Evolutionary conservation across 1,140 invertebrate species (phyloP), one percentile per base, ranked within the genome.

Genomic region (Camponotus pennsylvanicus): DNA sequence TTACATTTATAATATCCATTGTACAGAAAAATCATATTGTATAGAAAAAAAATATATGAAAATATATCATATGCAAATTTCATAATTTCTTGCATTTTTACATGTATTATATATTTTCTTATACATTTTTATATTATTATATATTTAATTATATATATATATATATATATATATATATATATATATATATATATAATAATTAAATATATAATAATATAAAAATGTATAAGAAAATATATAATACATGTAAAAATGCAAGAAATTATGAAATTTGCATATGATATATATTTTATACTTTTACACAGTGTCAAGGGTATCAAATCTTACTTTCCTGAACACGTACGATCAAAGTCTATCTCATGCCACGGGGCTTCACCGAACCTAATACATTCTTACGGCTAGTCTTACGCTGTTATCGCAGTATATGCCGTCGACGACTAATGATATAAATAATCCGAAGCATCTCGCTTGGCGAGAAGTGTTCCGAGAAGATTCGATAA

Each of bases 331-430:
- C 27, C 49, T 70, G 64, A 40, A 3, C 5, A n/a, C 9, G 7
- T 32, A 18, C 13, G 34, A 21, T 57, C 57, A 13, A 71, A 71
- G 9, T 40, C 40, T 55, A 55, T 55, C 45, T 55, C 67, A 21
- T 82, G 15, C 27, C 67, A 57, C 18, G 27, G 7, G 27, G 3
- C 27, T 32, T 52, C 49, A 18, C 49, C 15, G 63, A 82, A 45
- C 55, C 34, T 34, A 13, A 45, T 37, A n/a, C 52, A 59, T 71
- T 82, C 79, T 82, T 82, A 73, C 13, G 52, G 66, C n/a, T 82
- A 82, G 34, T 61, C 67, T 82, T 82, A 82, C 67, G 42, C 27
- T 42, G 32, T 73, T 82, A 82, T 82, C 67, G 15, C 37, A 59
- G 13, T 18, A 21, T 32, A 6, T 18, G 34, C 42, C 32, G 37